phyloP scores from a whole-genome alignment of 2,888 invertebrate species.

The Schizotus pectinicornis region DNA sequence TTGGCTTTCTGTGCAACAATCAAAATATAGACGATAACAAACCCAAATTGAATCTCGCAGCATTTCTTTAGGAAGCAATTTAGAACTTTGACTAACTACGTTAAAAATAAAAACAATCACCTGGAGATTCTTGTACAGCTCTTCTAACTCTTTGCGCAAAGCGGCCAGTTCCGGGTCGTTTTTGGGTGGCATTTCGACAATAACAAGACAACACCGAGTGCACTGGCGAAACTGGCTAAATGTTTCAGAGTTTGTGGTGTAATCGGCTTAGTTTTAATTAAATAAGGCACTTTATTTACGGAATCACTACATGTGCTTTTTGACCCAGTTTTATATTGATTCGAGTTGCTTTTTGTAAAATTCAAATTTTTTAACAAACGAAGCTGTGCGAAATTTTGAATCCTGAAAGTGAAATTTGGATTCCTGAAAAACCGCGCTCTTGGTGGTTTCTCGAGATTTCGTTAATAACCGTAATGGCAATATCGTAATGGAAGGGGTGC shows the following conservation, averaged over 20 bases:
- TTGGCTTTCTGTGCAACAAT: no score
- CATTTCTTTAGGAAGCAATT: no score
- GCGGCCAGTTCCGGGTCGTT: slow-evolving; percentile 82
- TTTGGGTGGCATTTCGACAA: slow-evolving; percentile 73
- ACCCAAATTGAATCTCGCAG: no score
- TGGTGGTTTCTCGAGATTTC: no score
- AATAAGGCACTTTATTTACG: slow-evolving; percentile 34
- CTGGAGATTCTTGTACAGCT: slow-evolving; percentile 81
- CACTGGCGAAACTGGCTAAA: slow-evolving; percentile 11
- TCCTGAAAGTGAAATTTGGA: no score
- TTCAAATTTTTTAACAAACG: no score
- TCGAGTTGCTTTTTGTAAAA: slow-evolving; percentile 6
- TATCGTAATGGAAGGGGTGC: no score
- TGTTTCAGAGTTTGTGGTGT: slow-evolving; percentile 11
- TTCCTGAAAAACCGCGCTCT: no score
- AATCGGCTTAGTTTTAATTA: slow-evolving; percentile 43
- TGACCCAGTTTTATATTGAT: slow-evolving; percentile 43
- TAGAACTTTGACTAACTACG: no score
- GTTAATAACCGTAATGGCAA: no score
- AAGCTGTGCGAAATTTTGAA: no score
- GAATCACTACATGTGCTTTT: slow-evolving; percentile 41
- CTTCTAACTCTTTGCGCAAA: slow-evolving; percentile 83
- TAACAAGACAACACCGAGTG: neutral
- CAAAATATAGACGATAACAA: neutral
- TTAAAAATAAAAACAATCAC: slow-evolving; percentile 58